These are phyloP conservation scores for Ophion slaviceki DNA, from an alignment of 2,888 invertebrate species.

Conservation along the genomic window DNA sequence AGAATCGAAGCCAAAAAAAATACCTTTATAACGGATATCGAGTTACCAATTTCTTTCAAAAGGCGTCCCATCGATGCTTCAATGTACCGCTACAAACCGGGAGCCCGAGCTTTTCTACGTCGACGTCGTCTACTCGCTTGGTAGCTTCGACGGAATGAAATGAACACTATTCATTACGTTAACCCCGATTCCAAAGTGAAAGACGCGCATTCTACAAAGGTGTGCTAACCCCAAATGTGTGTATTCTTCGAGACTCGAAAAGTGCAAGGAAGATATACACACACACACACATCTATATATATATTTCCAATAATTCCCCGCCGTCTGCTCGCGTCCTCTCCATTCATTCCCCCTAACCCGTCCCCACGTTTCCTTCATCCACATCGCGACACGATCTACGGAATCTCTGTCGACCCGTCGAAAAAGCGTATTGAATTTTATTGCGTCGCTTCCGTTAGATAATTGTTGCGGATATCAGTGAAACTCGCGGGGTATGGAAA, in stretches of 20 bases:
- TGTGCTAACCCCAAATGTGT: not conserved
- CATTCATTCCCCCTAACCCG: not conserved
- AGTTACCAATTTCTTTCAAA: conserved; percentile 42
- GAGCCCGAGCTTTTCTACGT: conserved; percentile 20
- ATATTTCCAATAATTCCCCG: conserved; percentile 26
- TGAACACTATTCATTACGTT: conserved; percentile 80
- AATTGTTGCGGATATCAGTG: too few relatives aligned
- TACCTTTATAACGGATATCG: conserved; percentile 43
- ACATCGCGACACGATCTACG: not conserved
- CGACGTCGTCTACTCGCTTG: conserved; percentile 48
- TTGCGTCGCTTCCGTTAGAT: conserved; percentile 7
- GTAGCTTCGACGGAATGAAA: conserved; percentile 74
- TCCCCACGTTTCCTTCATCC: conserved; percentile 12
- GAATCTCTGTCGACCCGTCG: conserved; percentile 6
- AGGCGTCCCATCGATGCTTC: conserved; percentile 22
- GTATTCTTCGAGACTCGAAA: conserved; percentile 74
- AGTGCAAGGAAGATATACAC: conserved; percentile 73
- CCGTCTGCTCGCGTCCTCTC: conserved; percentile 22
- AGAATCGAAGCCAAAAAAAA: conserved; percentile 12
- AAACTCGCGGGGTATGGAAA: too few relatives aligned
- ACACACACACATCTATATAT: not conserved
- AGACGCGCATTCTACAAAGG: conserved; percentile 3
- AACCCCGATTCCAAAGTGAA: conserved; percentile 62
- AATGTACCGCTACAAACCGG: conserved; percentile 33
- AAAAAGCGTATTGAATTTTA: conserved; percentile 26